Evolutionary conservation across 2,797 vertebrate species (phyloP).

Genomic region (Dicrostonyx torquatus): DNA sequence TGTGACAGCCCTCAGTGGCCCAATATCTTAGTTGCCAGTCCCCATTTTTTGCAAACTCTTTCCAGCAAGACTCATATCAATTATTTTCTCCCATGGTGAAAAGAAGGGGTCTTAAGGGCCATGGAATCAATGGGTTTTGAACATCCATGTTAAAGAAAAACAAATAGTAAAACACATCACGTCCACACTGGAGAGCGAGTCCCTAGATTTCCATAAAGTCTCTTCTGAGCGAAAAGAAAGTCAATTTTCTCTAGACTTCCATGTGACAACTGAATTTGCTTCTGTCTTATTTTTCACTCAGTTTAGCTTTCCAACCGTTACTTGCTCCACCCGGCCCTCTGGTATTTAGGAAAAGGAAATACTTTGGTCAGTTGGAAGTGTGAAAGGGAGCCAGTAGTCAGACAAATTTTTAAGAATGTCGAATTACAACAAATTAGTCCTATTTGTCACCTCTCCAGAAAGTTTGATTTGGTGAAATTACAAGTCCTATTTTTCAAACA

Average conservation of each 20-base stretch:
- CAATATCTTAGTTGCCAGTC: not conserved
- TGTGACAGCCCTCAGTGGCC: not conserved
- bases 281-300: not conserved
- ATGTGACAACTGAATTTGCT: not conserved
- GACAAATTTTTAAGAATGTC: not conserved
- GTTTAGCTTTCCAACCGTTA: not conserved
- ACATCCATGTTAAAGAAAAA: not conserved
- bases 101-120: not conserved
- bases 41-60: not conserved
- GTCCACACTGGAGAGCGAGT: not conserved
- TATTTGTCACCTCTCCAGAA: not conserved
- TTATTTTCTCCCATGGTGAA: not conserved
- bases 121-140: not conserved
- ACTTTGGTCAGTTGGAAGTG: not conserved
- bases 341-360: not conserved
- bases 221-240: not conserved
- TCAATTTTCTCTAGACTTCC: not conserved
- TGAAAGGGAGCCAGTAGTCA: not conserved
- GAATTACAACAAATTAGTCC: not conserved
- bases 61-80: not conserved
- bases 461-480: not conserved
- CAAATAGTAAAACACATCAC: not conserved
- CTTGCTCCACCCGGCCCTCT: not conserved
- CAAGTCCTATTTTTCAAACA: not conserved
- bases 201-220: not conserved